phyloP scores from a whole-genome alignment of 2,888 invertebrate genomes.

The Nymphalis polychloros region DNA sequence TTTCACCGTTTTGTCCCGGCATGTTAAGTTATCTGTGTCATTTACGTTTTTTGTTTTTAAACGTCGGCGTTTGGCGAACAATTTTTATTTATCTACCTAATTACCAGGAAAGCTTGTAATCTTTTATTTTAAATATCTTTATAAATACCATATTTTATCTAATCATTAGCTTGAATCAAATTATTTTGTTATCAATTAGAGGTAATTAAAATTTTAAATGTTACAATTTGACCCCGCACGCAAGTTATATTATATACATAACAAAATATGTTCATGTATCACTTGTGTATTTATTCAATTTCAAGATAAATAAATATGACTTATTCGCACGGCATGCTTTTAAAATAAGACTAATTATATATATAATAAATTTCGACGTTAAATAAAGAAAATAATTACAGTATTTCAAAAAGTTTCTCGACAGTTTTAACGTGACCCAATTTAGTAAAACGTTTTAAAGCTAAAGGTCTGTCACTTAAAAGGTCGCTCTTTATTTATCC shows the following conservation, averaged over 20 bases:
- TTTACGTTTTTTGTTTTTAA: conserved; percentile 20
- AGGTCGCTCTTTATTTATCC: conserved; percentile 25
- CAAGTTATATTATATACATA: no score
- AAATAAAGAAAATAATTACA: background rate
- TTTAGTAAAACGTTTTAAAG: conserved; percentile 18
- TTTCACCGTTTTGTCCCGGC: conserved; percentile 26
- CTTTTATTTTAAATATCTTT: background rate
- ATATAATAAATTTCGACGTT: background rate
- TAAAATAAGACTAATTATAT: no score
- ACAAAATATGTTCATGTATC: no score
- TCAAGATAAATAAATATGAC: no score
- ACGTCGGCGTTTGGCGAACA: conserved; percentile 19
- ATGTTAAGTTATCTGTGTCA: conserved; percentile 33
- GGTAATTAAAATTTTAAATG: no score
- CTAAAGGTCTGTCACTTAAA: conserved; percentile 1
- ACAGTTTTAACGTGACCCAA: conserved; percentile 18
- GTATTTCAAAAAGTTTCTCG: conserved; percentile 4
- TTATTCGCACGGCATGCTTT: no score
- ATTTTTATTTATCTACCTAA: conserved; percentile 1
- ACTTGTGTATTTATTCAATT: no score
- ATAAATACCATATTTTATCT: background rate
- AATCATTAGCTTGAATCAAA: background rate
- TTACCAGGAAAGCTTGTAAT: background rate
- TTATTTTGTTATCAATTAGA: background rate
- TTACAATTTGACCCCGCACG: no score